Evolutionary conservation across 2,888 invertebrate genomes (phyloP).

Genomic region (Chymomyza amoena): DNA sequence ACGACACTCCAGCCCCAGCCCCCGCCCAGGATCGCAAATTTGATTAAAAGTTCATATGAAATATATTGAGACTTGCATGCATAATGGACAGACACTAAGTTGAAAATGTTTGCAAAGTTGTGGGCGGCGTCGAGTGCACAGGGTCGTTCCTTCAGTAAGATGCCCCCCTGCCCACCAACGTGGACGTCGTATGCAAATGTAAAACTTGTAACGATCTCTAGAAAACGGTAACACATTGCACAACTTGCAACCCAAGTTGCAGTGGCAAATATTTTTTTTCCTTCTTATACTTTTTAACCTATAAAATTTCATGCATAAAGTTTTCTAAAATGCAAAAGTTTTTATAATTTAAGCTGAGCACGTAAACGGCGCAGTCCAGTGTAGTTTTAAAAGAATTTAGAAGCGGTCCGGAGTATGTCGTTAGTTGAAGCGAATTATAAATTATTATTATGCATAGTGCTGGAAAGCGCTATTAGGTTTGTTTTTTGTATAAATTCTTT

Average conservation of each 20-base stretch:
- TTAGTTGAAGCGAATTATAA: not conserved
- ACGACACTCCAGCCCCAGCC: conserved; percentile 49
- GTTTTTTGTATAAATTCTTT: not conserved
- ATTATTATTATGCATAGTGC: not conserved
- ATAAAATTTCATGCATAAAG: conserved; percentile 73
- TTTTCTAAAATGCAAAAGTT: conserved; percentile 67
- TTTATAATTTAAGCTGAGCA: conserved; percentile 70
- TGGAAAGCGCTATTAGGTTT: not conserved
- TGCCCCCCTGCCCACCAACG: not conserved
- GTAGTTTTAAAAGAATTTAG: conserved; percentile 35
- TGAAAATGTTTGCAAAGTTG: conserved; percentile 37
- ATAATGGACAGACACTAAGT: conserved; percentile 70
- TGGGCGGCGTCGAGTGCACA: conserved; percentile 51
- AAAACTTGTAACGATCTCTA: conserved; percentile 6
- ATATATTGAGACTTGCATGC: conserved; percentile 70
- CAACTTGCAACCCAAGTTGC: conserved; percentile 27
- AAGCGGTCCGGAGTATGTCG: conserved; percentile 39
- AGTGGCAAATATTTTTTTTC: not conserved
- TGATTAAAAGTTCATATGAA: conserved; percentile 68
- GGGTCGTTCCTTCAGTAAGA: conserved; percentile 18
- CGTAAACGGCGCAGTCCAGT: conserved; percentile 58
- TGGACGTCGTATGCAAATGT: conserved; percentile 50
- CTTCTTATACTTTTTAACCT: conserved; percentile 18
- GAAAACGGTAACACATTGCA: conserved; percentile 17
- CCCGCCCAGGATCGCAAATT: conserved; percentile 42